Evolutionary conservation across 2,113 vertebrate genomes (phyloP), one percentile per base, ranked within the genome.

Genomic region (Aptenodytes patagonicus): DNA sequence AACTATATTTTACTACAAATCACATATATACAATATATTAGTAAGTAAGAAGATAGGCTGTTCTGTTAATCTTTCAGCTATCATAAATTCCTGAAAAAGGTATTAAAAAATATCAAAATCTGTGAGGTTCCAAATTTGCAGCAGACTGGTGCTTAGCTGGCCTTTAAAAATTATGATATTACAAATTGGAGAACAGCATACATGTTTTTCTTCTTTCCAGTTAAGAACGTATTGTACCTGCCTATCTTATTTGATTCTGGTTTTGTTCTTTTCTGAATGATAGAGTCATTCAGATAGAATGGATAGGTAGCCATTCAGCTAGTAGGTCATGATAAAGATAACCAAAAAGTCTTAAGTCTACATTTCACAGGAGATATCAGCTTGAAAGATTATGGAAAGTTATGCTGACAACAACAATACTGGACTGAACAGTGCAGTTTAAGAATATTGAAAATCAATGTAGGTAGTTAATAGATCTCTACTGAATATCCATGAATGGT

Each of bases 21-120:
- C 0, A 0, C 1, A 4, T 26, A 22, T 25, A 29, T 12, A 20
- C 11, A 16, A 31, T n/a, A 57, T 64, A 57, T 64, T 40, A 68
- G 6, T 47, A 28, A 54, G 15, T 26, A 21, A 29, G 28, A 78
- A 66, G 9, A 38, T 8, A 42, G 16, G 5, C 21, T 46, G 60
- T 72, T 75, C 38, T 57, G 11, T 44, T 72, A 55, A 34, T 32
- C 20, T 83, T 90, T 78, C 31, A 40, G 17, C 0, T 2, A 54
- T 38, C n/a, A 51, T n/a, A 73, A 58, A 36, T 38, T 38, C 11
- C 25, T 24, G 19, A 26, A 85, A 80, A 60, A n/a, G 0, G 6
- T 72, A 28, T 47, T 52, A 9, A 54, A 73, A n/a, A 31, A 13
- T 7, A n/a, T 5, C 2, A 66, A 31, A 95, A 73, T 24, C 19